Evolutionary conservation across 1,140 invertebrate genomes (phyloP), one percentile per base, ranked within the genome.

Genomic region (Drosophila nasuta): DNA sequence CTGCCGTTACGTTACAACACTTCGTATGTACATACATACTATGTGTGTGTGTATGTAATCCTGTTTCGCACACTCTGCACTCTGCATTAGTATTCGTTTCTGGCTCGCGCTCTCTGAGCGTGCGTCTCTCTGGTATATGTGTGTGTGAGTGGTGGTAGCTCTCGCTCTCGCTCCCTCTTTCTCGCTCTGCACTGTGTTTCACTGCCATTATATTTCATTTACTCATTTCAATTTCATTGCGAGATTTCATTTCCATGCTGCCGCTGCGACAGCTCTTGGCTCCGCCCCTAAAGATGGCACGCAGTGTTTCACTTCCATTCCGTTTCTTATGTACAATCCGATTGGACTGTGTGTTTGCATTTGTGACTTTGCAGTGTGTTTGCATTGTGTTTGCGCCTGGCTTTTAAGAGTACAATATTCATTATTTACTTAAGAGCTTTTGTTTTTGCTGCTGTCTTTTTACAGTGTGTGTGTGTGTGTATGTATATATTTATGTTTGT

Each of bases 381-480:
- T 80, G 73, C 66, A 43, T 28, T 63, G 45, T 35, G 8, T 74
- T 49, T 77, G 56, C 54, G 49, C 41, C 51, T 75, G 60, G 54
- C 35, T 59, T 76, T 76, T 79, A 75, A 76, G 65, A 73, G 64
- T 45, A 72, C 52, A 66, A 66, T 70, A 74, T 79, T 79, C 64
- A 78, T 85, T 89, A 89, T 89, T 89, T 89, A 89, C 85, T 76
- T 80, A 85, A 82, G 81, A 81, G 85, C 81, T 79, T 76, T 72
- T 71, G 56, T 71, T 45, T 73, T 66, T 64, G 59, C 56, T 51
- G 46, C 35, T 56, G 52, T 38, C 43, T 70, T 66, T 5, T 13
- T 10, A 20, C 7, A 13, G 2, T 41, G 6, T 33, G 20, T 3
- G 11, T 80, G 10, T 69, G 48, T 68, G 43, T 45, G 30, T 64